Percentiles rank a stretch among this genome's conserved stretches.
phyloP scores from a whole-genome alignment of 2,113 vertebrate genomes.

The Sciurus niger region DNA sequence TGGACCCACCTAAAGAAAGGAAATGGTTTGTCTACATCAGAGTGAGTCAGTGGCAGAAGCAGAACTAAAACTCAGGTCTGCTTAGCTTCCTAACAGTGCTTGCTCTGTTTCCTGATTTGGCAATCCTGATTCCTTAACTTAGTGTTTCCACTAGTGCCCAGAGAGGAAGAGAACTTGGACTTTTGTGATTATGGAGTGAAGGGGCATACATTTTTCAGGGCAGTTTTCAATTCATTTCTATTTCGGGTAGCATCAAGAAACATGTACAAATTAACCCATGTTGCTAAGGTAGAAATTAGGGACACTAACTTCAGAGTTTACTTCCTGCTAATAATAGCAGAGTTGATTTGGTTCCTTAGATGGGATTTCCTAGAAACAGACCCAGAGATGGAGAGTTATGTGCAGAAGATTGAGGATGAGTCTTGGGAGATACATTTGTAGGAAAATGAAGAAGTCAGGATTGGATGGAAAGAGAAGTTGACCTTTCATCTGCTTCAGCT shows the following conservation, averaged over 20 bases:
- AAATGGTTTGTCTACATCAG: background rate
- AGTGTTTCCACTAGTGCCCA: background rate
- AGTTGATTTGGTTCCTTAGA: background rate
- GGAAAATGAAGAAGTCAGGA: background rate
- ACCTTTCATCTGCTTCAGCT: background rate
- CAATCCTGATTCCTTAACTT: background rate
- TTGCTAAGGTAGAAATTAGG: slow-evolving; percentile 7
- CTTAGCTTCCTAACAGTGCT: background rate
- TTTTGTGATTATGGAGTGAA: background rate
- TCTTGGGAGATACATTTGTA: background rate
- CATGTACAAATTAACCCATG: background rate
- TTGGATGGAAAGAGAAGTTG: background rate
- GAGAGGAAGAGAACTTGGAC: background rate
- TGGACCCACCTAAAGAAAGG: background rate
- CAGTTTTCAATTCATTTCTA: slow-evolving; percentile 37
- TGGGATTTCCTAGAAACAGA: slow-evolving; percentile 29
- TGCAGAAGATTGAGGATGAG: background rate
- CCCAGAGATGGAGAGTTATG: background rate
- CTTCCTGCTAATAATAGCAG: background rate
- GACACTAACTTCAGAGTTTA: background rate
- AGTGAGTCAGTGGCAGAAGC: background rate
- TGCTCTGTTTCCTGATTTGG: background rate
- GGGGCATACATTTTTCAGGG: background rate
- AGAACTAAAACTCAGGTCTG: background rate
- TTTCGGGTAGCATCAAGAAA: slow-evolving; percentile 8